Evolutionary conservation across 1,140 invertebrate genomes (phyloP), one percentile per base, ranked within the genome.

Genomic region (Cephus cinctus): DNA sequence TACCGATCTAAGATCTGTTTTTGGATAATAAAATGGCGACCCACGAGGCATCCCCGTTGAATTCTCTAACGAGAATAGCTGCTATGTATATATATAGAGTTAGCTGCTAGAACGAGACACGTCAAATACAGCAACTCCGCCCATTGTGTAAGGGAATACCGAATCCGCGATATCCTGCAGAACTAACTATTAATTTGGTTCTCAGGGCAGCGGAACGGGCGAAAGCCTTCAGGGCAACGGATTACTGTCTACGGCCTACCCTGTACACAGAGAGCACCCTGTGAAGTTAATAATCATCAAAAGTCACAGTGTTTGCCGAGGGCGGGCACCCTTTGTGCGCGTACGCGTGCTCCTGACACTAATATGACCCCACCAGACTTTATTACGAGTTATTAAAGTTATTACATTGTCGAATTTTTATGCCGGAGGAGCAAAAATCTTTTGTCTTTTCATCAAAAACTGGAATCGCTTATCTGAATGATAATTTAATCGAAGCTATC

Each of bases 271-370:
- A 21, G 36, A 35, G 57, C 56, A 52, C 49, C 62, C 71, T 70
- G 66, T 69, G 61, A 70, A 75, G 73, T 76, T 76, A 76, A 76
- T 76, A 76, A 76, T 76, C 74, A 75, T 75, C 71, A 75, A 75
- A 75, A 76, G 74, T 76, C 73, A 73, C 67, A 63, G 66, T 75
- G 73, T 76, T 76, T 76, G 73, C 68, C 65, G 72, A 76, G 72
- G 73, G 72, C 70, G 68, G 69, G 48, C 57, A 62, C 68, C 68
- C 73, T 72, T 74, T 75, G 70, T 68, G 62, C 66, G 64, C 59
- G 61, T 67, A 69, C 71, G 73, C 70, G 70, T 76, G 74, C 68
- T 70, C 53, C 66, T 75, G 74, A 75, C 71, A 71, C 74, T 75
- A 75, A 76, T 76, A 73, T 71, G 72, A 71, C 73, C 73, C 67